Conservation (phyloP, 2,888 invertebrate species). For the Eurytoma californica region DNA sequence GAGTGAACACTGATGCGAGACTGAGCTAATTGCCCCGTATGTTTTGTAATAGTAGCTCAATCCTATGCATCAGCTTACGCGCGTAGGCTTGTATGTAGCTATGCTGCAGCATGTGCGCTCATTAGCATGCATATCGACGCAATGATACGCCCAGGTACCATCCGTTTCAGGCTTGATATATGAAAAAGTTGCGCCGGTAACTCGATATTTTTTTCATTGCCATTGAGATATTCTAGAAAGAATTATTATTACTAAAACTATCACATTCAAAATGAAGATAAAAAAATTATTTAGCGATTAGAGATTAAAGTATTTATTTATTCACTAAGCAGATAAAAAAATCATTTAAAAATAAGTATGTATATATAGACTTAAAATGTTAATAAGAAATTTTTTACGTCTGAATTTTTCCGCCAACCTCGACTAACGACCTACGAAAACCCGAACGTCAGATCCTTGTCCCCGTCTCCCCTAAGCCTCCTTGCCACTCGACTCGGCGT, state of each 20-base stretch:
- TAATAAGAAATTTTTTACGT: background rate
- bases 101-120: background rate
- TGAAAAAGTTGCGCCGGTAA: too few species aligned
- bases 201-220: too few species aligned
- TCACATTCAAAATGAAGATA: too few species aligned
- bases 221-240: too few species aligned
- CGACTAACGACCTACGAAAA: conserved; percentile 12
- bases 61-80: conserved; percentile 65
- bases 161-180: too few species aligned
- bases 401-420: conserved; percentile 33
- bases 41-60: conserved; percentile 69
- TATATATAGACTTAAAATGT: too few species aligned
- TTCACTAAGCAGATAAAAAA: too few species aligned
- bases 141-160: too few species aligned
- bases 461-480: background rate
- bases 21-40: conserved; percentile 66
- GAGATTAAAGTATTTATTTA: too few species aligned
- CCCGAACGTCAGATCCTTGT: conserved; percentile 23
- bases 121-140: conserved; percentile 18
- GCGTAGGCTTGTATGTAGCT: background rate
- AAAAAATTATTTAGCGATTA: too few species aligned
- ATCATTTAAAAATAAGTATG: too few species aligned
- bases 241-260: too few species aligned
- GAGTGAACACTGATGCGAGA: conserved; percentile 60
- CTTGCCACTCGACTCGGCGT: conserved; percentile 21